Conservation (phyloP, 2,797 vertebrate genomes). For the Taeniopygia guttata region DNA sequence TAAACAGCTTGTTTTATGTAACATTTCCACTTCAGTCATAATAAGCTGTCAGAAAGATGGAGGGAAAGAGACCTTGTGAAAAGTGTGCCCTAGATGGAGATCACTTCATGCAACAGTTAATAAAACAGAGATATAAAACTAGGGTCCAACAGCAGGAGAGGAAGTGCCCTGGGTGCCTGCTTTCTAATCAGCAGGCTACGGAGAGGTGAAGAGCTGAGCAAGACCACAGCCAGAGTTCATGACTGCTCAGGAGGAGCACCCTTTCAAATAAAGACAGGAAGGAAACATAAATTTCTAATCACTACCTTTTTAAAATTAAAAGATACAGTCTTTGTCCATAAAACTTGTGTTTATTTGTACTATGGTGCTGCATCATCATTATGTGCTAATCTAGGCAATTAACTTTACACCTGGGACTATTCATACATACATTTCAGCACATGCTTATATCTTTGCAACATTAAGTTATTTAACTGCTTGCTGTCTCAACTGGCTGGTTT, state of each 20-base stretch:
- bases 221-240: not conserved
- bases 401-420: conserved; percentile 18
- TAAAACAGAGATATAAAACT: not conserved
- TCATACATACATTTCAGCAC: not conserved
- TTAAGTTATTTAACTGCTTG: not conserved
- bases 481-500: not conserved
- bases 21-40: conserved; percentile 63
- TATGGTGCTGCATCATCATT: not conserved
- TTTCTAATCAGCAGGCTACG: not conserved
- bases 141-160: not conserved
- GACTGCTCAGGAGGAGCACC: not conserved
- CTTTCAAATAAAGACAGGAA: conserved; percentile 13
- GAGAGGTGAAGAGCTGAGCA: not conserved
- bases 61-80: conserved; percentile 43
- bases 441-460: not conserved
- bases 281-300: not conserved
- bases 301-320: not conserved
- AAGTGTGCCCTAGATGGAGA: conserved; percentile 53
- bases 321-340: not conserved
- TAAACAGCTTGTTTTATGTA: conserved; percentile 64
- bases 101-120: conserved; percentile 16
- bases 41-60: conserved; percentile 42
- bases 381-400: conserved; percentile 7
- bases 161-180: not conserved
- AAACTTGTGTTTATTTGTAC: conserved; percentile 14